Evolutionary conservation across 2,888 invertebrate species (phyloP), one percentile per base, ranked within the genome.

Genomic region (Rotaria socialis): DNA sequence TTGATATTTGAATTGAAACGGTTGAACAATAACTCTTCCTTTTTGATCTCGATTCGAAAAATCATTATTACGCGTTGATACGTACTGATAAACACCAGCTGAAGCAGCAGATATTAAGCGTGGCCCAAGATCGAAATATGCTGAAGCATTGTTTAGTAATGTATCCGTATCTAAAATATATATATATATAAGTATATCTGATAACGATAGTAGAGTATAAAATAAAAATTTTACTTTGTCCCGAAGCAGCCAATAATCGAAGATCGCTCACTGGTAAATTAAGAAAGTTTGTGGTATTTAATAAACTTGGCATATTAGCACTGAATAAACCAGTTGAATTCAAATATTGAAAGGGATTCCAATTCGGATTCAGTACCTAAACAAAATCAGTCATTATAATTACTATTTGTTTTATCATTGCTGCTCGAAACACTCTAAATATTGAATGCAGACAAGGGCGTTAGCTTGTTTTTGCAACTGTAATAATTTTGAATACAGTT

Each of bases 31-130:
- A 24, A 91, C 87, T 50, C 89, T 88, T 0, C 90, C 91, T 87
- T 91, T 91, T 89, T 91, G 91, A 87, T 90, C 90, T 24, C 91
- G 88, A 87, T 91, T 91, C 10, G 90, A 90, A 88, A 91, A 91
- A 88, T 90, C 89, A 88, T 91, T 91, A 88, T 91, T 91, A 56
- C 91, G 88, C 2, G 91, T 90, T 85, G 89, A 89, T 89, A 91
- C 89, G 87, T 90, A 91, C 85, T 90, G 90, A 87, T 89, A 90
- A 3, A 89, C 89, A 2, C 90, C 90, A 4, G 88, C 52, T 58
- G 88, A 87, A 0, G 89, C 89, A 6, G 4, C 35, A 41, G 80
- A 8, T 16, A 90, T 88, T 87, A 90, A 88, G 19, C 89, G 86
- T 2, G 90, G 89, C 5, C 89, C 90, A 50, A 91, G 89, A 88